These are phyloP conservation scores for Salvelinus alpinus DNA, from an alignment of 2,113 vertebrate species.

Conservation along the genomic window DNA sequence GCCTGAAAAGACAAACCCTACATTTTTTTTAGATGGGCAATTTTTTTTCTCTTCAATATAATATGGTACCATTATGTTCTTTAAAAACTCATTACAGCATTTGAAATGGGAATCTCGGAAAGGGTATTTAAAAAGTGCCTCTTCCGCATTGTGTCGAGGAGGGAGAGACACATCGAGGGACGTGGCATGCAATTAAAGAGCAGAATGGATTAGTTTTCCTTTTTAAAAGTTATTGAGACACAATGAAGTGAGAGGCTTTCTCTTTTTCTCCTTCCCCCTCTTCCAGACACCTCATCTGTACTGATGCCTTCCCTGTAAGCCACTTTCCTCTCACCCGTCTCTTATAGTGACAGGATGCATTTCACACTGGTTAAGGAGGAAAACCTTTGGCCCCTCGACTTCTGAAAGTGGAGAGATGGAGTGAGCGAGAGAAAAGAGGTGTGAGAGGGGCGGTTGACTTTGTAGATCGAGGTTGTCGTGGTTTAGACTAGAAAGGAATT, in stretches of 20 bases:
- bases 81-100: conserved; percentile 78
- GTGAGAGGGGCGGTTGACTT: conserved; percentile 63
- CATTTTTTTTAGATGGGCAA: conserved; percentile 35
- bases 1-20: conserved; percentile 65
- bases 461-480: conserved; percentile 54
- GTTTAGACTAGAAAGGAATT: conserved; percentile 60
- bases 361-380: conserved; percentile 55
- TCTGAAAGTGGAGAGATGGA: conserved; percentile 51
- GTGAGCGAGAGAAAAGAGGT: conserved; percentile 51
- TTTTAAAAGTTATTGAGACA: conserved; percentile 76
- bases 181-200: conserved; percentile 77
- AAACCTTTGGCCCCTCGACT: conserved; percentile 59
- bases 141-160: conserved; percentile 56
- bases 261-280: conserved; percentile 38
- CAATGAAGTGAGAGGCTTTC: conserved; percentile 61
- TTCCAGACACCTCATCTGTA: conserved; percentile 57
- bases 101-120: conserved; percentile 70
- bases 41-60: conserved; percentile 58
- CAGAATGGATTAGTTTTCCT: conserved; percentile 75
- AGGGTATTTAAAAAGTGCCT: conserved; percentile 64
- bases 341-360: conserved; percentile 66
- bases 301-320: conserved; percentile 63
- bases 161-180: conserved; percentile 62
- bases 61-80: conserved; percentile 71
- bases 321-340: conserved; percentile 33